These are phyloP conservation scores for Herpetotheres cachinnans DNA, from an alignment of 2,113 vertebrate genomes.

Conservation along the genomic window DNA sequence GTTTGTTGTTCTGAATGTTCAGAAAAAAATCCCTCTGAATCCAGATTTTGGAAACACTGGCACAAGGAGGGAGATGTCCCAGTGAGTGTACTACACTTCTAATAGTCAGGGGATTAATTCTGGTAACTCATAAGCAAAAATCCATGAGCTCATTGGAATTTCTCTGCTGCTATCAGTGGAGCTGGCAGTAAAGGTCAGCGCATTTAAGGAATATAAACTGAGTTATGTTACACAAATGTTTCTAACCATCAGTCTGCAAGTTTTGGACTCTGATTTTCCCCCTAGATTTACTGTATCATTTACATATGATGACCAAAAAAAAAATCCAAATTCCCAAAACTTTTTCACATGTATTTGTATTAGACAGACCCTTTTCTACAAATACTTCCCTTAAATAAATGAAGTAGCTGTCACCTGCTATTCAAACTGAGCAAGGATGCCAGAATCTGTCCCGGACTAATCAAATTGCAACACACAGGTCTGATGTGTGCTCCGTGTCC, in stretches of 20 bases:
- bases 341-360: background rate
- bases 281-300: background rate
- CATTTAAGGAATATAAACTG: background rate
- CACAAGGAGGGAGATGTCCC: background rate
- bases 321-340: background rate
- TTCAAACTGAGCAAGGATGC: background rate
- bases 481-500: rapidly evolving
- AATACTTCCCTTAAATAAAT: background rate
- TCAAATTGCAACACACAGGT: background rate
- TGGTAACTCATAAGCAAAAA: background rate
- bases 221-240: background rate
- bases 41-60: background rate
- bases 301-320: background rate
- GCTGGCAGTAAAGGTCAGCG: background rate
- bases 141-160: background rate
- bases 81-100: background rate
- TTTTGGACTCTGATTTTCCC: background rate
- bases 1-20: background rate
- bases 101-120: background rate
- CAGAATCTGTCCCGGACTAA: background rate
- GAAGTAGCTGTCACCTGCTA: background rate
- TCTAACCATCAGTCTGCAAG: background rate
- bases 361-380: background rate
- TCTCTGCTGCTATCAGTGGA: background rate
- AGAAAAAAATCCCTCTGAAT: background rate